These are phyloP conservation scores for Deroplatys truncata DNA, from an alignment of 2,888 invertebrate species.

Conservation along the genomic window DNA sequence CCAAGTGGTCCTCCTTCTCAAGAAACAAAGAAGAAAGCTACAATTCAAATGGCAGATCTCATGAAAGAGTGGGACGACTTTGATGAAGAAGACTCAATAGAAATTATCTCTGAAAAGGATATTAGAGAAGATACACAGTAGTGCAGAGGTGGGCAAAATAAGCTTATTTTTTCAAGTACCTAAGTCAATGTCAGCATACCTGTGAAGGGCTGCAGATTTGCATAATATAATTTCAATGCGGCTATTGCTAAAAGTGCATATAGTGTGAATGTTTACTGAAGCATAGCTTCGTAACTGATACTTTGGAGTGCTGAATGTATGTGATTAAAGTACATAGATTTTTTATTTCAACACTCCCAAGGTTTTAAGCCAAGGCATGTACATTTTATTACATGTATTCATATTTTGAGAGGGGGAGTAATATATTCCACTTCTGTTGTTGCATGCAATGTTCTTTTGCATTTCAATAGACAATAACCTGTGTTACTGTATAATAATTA, in stretches of 20 bases:
- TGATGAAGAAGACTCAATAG: slow-evolving; percentile 16
- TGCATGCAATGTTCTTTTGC: background rate
- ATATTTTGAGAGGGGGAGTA: background rate
- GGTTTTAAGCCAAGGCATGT: background rate
- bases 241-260: background rate
- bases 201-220: background rate
- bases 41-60: slow-evolving; percentile 23
- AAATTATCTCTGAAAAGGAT: background rate
- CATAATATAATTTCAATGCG: background rate
- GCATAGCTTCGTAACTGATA: background rate
- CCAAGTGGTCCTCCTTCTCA: background rate
- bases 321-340: background rate
- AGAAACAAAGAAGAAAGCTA: background rate
- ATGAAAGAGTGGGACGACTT: slow-evolving; percentile 27
- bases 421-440: background rate
- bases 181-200: background rate
- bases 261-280: background rate
- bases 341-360: background rate
- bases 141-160: background rate
- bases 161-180: background rate
- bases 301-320: background rate
- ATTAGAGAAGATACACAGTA: background rate
- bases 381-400: background rate
- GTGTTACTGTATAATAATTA: background rate
- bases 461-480: background rate